Base-by-base conservation (phyloP, 2,797 vertebrate species). In the Gephyroberyx darwinii region DNA sequence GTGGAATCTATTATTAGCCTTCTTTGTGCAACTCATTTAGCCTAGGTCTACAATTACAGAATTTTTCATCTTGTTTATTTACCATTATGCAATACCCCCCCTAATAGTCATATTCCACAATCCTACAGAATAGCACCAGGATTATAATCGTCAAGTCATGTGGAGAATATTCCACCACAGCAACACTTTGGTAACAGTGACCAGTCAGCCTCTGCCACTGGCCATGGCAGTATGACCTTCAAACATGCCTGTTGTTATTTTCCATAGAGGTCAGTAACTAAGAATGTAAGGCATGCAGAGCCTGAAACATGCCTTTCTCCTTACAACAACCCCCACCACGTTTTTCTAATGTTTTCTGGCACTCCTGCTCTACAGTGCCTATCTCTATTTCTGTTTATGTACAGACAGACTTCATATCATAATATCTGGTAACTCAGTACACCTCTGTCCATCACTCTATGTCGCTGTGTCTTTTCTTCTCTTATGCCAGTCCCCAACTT, bases 261-360 rank as follows among this genome's bases (percentile, higher is more conserved):
- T 93, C 89, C 89, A 89, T 66, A 92, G 88, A 92, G 93, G 90
- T 93, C 92, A 93, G 85, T 89, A 84, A 88, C 88, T 86, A 92
- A 92, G 89, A 93, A 93, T 93, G 91, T 87, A 69, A 88, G 85
- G 88, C 90, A 93, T 80, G 91, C 88, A 75, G 50, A 75, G 81
- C 16, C 81, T 73, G 81, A 91, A 91, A 90, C 86, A 83, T 76
- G 73, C 61, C 71, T 80, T 78, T 91, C 85, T 87, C 74, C 74
- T 77, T 82, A 60, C 68, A 89, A 84, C 78, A 83, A 81, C 73
- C 72, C 65, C 67, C 80, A 66, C 52, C 65, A 74, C 57, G 67
- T 63, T 78, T 68, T 22, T 80, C 72, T 57, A 19, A 77, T 54
- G 8, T 26, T 55, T 74, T 77, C 75, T 67, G 8, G 31, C 31